These are phyloP conservation scores for Dynastes tityus DNA, from an alignment of 2,888 invertebrate species.

Conservation along the genomic window DNA sequence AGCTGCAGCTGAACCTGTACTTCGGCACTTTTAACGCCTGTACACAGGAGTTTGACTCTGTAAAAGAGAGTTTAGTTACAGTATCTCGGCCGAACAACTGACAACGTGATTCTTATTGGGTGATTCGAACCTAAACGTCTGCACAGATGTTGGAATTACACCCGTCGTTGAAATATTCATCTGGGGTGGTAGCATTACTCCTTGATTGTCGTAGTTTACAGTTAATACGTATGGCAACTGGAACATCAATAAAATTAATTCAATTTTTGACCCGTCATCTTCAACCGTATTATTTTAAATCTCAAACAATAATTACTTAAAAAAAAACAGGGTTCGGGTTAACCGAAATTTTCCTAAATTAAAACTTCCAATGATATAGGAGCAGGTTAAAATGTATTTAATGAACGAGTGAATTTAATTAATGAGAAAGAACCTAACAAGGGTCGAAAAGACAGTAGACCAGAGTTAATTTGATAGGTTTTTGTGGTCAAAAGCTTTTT, in stretches of 20 bases:
- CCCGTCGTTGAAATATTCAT: slow-evolving; percentile 89
- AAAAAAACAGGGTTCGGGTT: no score
- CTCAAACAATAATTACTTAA: no score
- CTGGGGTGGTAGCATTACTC: slow-evolving; percentile 84
- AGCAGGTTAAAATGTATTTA: background rate
- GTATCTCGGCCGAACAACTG: no score
- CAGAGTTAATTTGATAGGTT: no score
- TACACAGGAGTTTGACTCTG: slow-evolving; percentile 87
- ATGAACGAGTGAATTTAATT: no score
- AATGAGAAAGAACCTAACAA: no score
- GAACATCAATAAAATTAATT: slow-evolving; percentile 56
- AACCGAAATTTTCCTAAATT: background rate
- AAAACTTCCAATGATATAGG: slow-evolving; percentile 17
- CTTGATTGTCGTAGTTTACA: slow-evolving; percentile 82
- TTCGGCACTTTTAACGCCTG: slow-evolving; percentile 85
- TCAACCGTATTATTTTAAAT: background rate
- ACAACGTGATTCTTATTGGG: slow-evolving; percentile 50
- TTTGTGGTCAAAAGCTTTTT: background rate
- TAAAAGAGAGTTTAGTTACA: slow-evolving; percentile 54
- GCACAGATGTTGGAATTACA: slow-evolving; percentile 83
- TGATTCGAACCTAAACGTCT: slow-evolving; percentile 78
- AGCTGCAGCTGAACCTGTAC: slow-evolving; percentile 87
- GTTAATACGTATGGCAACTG: slow-evolving; percentile 86
- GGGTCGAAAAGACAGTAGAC: no score
- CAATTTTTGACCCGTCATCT: slow-evolving; percentile 23